Conservation (phyloP, 1,140 invertebrate species). For the Caenorhabditis brenneri region DNA sequence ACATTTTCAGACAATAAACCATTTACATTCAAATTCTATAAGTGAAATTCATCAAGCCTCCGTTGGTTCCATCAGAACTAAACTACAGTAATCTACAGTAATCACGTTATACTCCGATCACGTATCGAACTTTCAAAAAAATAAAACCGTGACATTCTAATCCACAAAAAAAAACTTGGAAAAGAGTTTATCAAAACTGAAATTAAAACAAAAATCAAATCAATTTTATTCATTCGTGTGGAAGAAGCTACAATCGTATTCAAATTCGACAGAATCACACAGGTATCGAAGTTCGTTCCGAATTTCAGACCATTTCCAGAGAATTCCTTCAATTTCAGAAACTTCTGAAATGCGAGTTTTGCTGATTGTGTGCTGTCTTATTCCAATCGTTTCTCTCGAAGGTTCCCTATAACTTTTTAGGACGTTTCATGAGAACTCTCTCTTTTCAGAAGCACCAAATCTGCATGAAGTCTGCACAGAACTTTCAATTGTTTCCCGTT, state of each 20-base stretch:
- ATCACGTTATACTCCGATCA: no score
- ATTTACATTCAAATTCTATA: no score
- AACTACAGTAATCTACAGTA: no score
- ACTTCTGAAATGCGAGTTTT: background rate
- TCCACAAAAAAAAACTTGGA: no score
- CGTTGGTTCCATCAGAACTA: no score
- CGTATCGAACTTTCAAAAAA: no score
- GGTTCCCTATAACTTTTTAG: background rate
- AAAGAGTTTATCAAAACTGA: no score
- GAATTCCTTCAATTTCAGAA: background rate
- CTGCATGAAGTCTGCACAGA: background rate
- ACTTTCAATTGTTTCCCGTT: background rate
- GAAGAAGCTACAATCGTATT: background rate
- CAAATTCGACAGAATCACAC: background rate
- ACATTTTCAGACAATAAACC: no score
- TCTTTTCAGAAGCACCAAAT: background rate
- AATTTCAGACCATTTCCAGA: background rate
- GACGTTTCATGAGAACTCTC: background rate
- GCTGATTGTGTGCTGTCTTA: background rate
- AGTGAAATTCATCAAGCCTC: no score
- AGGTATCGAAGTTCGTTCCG: background rate
- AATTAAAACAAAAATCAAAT: no score
- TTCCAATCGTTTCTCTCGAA: background rate
- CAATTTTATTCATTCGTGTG: no score
- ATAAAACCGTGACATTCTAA: no score